These are phyloP conservation scores for Ciconia boyciana DNA, from an alignment of 2,113 vertebrate species.

Conservation along the genomic window DNA sequence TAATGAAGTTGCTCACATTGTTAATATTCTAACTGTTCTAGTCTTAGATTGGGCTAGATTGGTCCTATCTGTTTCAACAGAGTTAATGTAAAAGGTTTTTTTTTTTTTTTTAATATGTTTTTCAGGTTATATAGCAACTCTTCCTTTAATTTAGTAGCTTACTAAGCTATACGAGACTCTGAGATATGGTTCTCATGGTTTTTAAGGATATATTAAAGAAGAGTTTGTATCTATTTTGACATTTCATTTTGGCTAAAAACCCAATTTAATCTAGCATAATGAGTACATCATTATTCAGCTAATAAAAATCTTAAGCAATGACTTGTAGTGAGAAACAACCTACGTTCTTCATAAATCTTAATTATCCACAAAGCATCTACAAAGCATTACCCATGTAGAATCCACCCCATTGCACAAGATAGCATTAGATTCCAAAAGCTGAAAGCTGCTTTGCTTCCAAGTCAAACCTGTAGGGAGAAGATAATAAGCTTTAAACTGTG, in stretches of 20 bases:
- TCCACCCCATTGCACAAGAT: background rate
- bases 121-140: background rate
- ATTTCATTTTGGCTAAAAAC: background rate
- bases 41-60: background rate
- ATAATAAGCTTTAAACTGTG: background rate
- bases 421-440: background rate
- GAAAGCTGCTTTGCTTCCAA: background rate
- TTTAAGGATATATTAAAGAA: background rate
- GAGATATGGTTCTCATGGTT: fast-evolving
- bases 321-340: background rate
- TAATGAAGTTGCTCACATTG: background rate
- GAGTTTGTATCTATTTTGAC: background rate
- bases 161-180: background rate
- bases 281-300: background rate
- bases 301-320: background rate
- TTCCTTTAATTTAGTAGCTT: background rate
- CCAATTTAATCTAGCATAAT: background rate
- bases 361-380: background rate
- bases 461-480: background rate
- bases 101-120: background rate
- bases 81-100: background rate
- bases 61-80: background rate
- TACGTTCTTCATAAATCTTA: background rate
- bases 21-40: background rate
- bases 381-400: fast-evolving